Evolutionary conservation across 2,113 vertebrate species (phyloP).

Genomic region (Psammodynastes pulverulentus): DNA sequence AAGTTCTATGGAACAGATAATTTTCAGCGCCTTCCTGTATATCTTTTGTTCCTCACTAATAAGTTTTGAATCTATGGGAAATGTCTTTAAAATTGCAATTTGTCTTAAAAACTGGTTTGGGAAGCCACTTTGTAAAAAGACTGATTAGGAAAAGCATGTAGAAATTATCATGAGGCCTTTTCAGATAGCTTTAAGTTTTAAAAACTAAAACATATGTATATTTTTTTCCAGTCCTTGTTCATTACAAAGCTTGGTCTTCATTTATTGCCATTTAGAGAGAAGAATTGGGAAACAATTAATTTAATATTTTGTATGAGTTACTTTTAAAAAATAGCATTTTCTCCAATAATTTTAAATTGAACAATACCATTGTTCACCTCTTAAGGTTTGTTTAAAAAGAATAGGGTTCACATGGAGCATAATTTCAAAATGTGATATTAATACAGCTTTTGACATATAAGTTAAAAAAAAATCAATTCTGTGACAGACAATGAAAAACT

Average conservation of each 20-base stretch:
- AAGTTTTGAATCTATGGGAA: neutral
- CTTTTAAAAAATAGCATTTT: neutral
- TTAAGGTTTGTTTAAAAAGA: neutral
- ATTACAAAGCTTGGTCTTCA: neutral
- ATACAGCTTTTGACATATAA: neutral
- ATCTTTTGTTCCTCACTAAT: neutral
- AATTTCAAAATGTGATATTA: conserved; percentile 16
- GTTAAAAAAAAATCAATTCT: conserved; percentile 14
- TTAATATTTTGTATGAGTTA: neutral
- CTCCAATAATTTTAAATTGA: neutral
- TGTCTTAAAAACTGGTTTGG: neutral
- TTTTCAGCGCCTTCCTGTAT: neutral
- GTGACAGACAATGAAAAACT: neutral
- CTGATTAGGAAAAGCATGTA: neutral
- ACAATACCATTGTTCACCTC: neutral
- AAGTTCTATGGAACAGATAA: neutral
- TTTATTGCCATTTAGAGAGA: neutral
- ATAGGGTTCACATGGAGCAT: neutral
- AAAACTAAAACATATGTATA: neutral
- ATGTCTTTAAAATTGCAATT: neutral
- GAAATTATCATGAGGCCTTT: neutral
- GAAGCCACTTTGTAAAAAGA: neutral
- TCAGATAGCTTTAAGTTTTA: neutral
- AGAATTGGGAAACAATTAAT: neutral
- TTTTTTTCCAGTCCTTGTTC: neutral